Evolutionary conservation across 1,140 invertebrate genomes (phyloP).

Genomic region (Drosophila santomea): DNA sequence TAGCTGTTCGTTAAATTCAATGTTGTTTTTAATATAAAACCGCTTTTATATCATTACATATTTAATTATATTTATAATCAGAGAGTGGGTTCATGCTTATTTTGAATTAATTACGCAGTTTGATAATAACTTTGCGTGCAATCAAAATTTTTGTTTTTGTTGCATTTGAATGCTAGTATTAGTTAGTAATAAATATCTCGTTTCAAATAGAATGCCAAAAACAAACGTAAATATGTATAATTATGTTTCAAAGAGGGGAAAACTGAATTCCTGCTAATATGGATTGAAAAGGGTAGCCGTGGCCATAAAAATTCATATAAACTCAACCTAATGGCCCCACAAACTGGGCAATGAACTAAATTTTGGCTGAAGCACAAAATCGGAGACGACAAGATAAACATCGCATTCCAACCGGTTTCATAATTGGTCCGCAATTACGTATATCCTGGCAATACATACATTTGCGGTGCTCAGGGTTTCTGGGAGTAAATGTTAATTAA

Average conservation of each 20-base stretch:
- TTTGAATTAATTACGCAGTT: slow-evolving; percentile 21
- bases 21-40: slow-evolving; percentile 18
- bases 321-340: background rate
- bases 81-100: background rate
- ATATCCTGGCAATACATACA: slow-evolving; percentile 9
- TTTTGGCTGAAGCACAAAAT: background rate
- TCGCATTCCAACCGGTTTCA: slow-evolving; percentile 1
- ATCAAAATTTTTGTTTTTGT: background rate
- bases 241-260: background rate
- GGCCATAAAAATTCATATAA: too few relatives aligned
- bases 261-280: background rate
- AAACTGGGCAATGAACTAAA: background rate
- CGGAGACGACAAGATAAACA: slow-evolving; percentile 2
- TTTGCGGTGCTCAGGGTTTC: slow-evolving; percentile 1
- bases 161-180: background rate
- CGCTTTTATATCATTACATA: slow-evolving; percentile 25
- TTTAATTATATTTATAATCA: slow-evolving; percentile 28
- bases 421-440: slow-evolving; percentile 34
- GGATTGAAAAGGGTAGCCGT: too few relatives aligned
- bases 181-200: background rate
- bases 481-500: slow-evolving; percentile 50
- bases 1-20: slow-evolving; percentile 7
- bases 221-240: slow-evolving; percentile 4
- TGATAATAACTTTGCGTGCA: background rate
- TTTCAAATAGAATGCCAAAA: background rate